Percentiles rank a stretch among this genome's conserved stretches.
These are phyloP conservation scores for Hydrocynus forskahlii DNA, from an alignment of 2,797 vertebrate genomes.

Conservation along the genomic window DNA sequence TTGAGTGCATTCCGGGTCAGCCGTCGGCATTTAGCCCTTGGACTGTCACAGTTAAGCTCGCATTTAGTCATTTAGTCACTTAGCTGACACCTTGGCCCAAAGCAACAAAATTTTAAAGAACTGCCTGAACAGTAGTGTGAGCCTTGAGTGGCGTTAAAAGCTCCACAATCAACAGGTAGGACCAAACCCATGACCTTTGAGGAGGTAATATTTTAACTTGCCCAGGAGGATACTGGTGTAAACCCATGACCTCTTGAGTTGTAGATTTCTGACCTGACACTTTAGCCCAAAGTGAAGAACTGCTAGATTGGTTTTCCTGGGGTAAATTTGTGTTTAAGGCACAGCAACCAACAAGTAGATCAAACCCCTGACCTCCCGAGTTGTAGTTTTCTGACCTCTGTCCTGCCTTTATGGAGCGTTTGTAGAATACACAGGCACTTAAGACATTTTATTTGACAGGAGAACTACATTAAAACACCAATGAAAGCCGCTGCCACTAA, in stretches of 20 bases:
- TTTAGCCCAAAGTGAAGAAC: background rate
- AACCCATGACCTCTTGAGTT: background rate
- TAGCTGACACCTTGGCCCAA: background rate
- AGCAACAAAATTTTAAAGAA: background rate
- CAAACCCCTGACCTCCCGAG: background rate
- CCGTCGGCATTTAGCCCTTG: background rate
- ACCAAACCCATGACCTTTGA: background rate
- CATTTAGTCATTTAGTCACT: background rate
- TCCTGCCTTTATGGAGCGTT: background rate
- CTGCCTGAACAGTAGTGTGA: background rate
- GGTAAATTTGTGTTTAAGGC: background rate
- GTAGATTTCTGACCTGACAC: background rate
- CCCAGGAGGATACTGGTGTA: background rate
- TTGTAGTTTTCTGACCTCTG: slow-evolving; percentile 10
- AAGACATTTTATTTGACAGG: background rate
- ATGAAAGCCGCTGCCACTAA: slow-evolving; percentile 9
- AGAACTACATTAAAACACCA: slow-evolving; percentile 13
- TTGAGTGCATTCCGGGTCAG: background rate
- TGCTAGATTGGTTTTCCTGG: background rate
- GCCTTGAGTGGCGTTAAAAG: background rate
- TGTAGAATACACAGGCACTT: background rate
- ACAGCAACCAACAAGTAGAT: background rate
- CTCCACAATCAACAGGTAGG: background rate
- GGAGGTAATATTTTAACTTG: background rate
- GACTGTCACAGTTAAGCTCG: background rate